Evolutionary conservation across 2,113 vertebrate species (phyloP), one percentile per base, ranked within the genome.

Genomic region (Hippolais icterina): DNA sequence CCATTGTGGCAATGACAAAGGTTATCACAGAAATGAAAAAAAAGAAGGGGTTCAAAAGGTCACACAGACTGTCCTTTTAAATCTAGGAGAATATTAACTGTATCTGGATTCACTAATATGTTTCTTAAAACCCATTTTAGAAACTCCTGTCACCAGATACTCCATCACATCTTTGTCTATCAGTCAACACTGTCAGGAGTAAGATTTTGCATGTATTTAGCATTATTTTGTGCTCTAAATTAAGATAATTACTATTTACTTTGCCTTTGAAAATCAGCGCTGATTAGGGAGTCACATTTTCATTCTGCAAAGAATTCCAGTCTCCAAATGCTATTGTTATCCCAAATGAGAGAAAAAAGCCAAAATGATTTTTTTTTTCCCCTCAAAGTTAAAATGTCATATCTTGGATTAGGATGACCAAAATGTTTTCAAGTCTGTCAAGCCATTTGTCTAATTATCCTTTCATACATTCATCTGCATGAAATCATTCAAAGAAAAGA

Each of bases 341-440:
- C 28, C 44, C 57, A 71, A 92, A 63, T 35, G 21, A 82, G 14
- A 85, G 29, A 56, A 59, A 93, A 53, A 90, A 78, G 23, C n/a
- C 64, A 81, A 72, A 83, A 42, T 31, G 4, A 8, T 24, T 27
- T 16, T 18, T 66, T 89, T 87, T 75, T 15, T 28, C 3, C 2
- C 3, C 22, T 85, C 44, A n/a, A 78, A 82, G 27, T 60, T 75
- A 65, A 90, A 83, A 86, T 50, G 29, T 78, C 47, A 84, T 21
- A 82, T 68, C 33, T 83, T 83, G 59, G 53, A 79, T 91, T 83
- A 79, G 49, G 57, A 72, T 92, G 42, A 60, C 37, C 13, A 63
- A 91, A 90, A 75, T 46, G 23, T 69, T 94, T 91, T 78, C 28
- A 91, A 78, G n/a, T 75, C 83, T 35, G 66, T 66, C n/a, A 90